These are phyloP conservation scores for Zosterops lateralis DNA, from an alignment of 2,113 vertebrate genomes.

Conservation along the genomic window DNA sequence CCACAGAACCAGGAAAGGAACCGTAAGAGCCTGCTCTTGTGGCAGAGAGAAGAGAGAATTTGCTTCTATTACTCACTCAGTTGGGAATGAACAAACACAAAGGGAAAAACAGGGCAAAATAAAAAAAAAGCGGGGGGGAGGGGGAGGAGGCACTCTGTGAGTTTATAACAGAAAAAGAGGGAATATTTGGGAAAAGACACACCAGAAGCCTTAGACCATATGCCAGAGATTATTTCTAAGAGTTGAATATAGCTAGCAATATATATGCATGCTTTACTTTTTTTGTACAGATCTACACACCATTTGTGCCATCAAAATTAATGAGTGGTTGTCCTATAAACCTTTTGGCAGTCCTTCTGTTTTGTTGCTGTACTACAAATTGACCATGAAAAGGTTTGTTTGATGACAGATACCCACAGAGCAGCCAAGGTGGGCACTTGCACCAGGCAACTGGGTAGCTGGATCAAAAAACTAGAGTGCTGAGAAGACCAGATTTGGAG, in stretches of 20 bases:
- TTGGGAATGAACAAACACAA: not conserved
- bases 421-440: not conserved
- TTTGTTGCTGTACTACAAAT: not conserved
- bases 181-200: not conserved
- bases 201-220: not conserved
- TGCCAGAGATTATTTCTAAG: not conserved
- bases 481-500: not conserved
- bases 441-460: not conserved
- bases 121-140: fast-evolving
- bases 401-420: not conserved
- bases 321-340: not conserved
- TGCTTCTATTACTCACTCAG: not conserved
- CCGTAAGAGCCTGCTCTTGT: not conserved
- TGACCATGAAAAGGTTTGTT: not conserved
- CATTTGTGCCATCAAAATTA: not conserved
- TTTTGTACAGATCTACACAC: not conserved
- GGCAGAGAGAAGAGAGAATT: not conserved
- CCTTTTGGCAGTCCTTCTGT: not conserved
- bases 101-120: not conserved
- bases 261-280: not conserved
- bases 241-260: not conserved
- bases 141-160: not conserved
- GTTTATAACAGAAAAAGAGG: not conserved
- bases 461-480: not conserved
- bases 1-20: not conserved